Conservation (phyloP, 2,888 invertebrate species). For the Andrena trimmerana region DNA sequence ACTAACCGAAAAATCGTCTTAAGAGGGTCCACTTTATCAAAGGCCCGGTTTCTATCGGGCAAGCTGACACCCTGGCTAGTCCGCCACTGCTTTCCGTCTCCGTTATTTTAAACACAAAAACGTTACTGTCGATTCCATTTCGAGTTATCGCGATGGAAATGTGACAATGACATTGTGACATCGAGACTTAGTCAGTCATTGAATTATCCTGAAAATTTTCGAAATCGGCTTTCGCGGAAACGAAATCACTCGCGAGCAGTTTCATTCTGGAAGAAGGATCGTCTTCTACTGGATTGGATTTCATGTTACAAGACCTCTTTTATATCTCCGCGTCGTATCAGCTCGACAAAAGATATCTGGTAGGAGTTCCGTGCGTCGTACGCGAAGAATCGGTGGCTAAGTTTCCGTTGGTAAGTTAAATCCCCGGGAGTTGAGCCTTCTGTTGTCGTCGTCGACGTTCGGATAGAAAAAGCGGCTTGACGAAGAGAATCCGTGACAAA, state of each 20-base stretch:
- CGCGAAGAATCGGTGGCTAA: slow-evolving; percentile 64
- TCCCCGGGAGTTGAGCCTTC: slow-evolving; percentile 60
- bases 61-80: too few relatives aligned
- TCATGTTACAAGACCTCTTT: slow-evolving; percentile 4
- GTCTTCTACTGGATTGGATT: slow-evolving; percentile 1
- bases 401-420: slow-evolving; percentile 71
- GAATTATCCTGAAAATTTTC: too few relatives aligned
- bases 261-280: neutral
- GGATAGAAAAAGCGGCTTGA: slow-evolving; percentile 71
- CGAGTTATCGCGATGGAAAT: too few relatives aligned
- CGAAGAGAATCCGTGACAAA: slow-evolving; percentile 73
- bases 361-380: slow-evolving; percentile 21
- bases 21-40: too few relatives aligned
- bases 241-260: neutral
- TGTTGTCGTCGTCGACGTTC: slow-evolving; percentile 49
- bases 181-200: too few relatives aligned
- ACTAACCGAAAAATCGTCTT: too few relatives aligned
- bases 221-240: neutral
- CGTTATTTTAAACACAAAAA: too few relatives aligned
- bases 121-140: too few relatives aligned
- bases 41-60: too few relatives aligned
- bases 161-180: too few relatives aligned
- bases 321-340: slow-evolving; percentile 33
- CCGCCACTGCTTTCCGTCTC: too few relatives aligned
- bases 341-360: slow-evolving; percentile 29